Conservation (phyloP, 2,888 invertebrate species). For the Rotaria sp. region DNA sequence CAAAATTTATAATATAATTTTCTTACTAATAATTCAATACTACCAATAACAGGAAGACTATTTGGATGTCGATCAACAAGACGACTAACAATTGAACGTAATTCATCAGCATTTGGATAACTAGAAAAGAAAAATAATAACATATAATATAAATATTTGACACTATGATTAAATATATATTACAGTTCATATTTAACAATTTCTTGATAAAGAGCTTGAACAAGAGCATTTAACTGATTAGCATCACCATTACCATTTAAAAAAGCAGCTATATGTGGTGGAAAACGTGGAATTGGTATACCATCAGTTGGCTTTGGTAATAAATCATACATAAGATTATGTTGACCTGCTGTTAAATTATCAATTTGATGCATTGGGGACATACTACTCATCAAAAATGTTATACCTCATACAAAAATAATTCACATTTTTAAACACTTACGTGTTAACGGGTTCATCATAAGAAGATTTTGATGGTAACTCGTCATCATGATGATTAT, state of each 20-base stretch:
- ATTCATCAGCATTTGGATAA: conserved; percentile 29
- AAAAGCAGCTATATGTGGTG: conserved; percentile 22
- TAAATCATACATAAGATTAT: neutral
- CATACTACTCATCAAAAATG: neutral
- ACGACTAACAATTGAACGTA: conserved; percentile 28
- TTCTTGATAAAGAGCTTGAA: conserved; percentile 20
- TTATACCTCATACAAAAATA: too few species aligned
- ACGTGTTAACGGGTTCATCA: neutral
- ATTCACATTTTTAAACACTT: neutral
- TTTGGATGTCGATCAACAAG: conserved; percentile 23
- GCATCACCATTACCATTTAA: neutral
- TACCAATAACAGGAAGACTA: conserved; percentile 10
- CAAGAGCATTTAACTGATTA: conserved; percentile 22
- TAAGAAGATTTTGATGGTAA: neutral
- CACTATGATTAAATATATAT: neutral
- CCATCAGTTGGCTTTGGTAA: neutral
- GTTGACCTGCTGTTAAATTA: neutral
- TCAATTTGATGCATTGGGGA: neutral
- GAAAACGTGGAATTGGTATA: conserved; percentile 8
- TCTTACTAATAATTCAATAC: conserved; percentile 25
- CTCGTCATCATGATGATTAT: neutral
- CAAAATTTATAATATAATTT: conserved; percentile 30
- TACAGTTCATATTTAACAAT: conserved; percentile 26
- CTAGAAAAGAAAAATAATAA: neutral
- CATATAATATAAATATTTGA: neutral